Percentiles rank a stretch among this genome's conserved stretches.
phyloP scores from a whole-genome alignment of 2,888 invertebrate genomes.

The Steinernema carpocapsae region DNA sequence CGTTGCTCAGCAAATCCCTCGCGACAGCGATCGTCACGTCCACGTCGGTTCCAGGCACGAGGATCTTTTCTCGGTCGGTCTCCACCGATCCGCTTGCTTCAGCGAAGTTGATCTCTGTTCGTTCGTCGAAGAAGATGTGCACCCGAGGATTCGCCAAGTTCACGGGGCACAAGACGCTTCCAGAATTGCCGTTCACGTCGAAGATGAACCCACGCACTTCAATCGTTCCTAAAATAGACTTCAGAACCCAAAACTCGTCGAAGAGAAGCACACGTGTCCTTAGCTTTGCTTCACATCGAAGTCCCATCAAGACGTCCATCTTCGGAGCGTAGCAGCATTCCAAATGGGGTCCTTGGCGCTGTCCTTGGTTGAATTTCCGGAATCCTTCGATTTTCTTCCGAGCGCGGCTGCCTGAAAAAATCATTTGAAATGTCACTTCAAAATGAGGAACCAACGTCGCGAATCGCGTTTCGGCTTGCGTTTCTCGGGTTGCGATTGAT shows the following conservation, averaged over 20 bases:
- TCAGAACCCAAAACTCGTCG: not conserved
- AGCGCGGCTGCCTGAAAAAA: not conserved
- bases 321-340: not conserved
- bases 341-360: not conserved
- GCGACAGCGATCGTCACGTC: not conserved
- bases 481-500: not conserved
- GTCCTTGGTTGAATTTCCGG: not conserved
- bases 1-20: not conserved
- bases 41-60: not conserved
- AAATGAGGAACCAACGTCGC: not conserved
- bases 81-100: not conserved
- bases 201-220: not conserved
- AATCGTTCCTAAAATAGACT: not conserved
- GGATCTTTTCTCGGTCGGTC: not conserved
- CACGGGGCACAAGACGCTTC: not conserved
- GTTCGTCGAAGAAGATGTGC: not conserved
- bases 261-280: not conserved
- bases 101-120: not conserved
- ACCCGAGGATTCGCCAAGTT: not conserved
- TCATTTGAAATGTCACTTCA: no score
- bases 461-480: not conserved
- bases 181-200: not conserved
- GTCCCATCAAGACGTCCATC: not conserved
- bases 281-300: not conserved
- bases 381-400: not conserved